Evolutionary conservation across 2,888 invertebrate genomes (phyloP).

Genomic region (Amblyjoppa proteus): DNA sequence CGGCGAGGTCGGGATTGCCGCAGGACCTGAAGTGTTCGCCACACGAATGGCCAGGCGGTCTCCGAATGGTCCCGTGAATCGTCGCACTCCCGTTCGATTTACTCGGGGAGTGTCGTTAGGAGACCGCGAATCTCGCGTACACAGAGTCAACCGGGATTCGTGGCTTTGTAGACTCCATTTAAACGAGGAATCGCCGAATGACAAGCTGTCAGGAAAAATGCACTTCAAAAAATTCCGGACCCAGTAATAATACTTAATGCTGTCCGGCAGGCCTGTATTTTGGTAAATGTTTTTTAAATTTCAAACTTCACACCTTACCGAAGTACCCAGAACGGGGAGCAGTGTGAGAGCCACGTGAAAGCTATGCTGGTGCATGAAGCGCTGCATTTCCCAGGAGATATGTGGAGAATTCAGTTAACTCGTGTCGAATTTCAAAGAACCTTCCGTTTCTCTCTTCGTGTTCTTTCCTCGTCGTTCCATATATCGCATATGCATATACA

Average conservation of each 20-base stretch:
- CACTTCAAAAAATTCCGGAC: background rate
- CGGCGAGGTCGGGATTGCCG: constrained; percentile 33
- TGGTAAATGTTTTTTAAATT: background rate
- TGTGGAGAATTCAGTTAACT: constrained; percentile 54
- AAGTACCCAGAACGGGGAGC: background rate
- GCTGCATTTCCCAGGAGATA: constrained; percentile 39
- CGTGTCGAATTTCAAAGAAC: constrained; percentile 74
- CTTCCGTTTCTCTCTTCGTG: constrained; percentile 48
- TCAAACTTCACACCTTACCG: constrained; percentile 49
- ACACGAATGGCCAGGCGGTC: constrained; percentile 4
- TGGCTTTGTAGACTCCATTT: background rate
- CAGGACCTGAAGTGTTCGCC: background rate
- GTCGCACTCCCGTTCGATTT: background rate
- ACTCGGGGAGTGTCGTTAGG: background rate
- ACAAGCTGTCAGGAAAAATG: background rate
- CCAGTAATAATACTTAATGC: background rate
- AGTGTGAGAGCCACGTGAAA: constrained; percentile 24
- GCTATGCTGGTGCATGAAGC: constrained; percentile 14
- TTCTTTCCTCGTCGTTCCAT: constrained; percentile 31
- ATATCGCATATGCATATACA: constrained; percentile 15
- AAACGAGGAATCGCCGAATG: background rate
- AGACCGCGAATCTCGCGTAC: background rate
- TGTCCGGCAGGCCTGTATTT: constrained; percentile 24
- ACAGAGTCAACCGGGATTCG: constrained; percentile 4
- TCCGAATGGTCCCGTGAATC: constrained; percentile 24